phyloP scores from a whole-genome alignment of 2,797 vertebrate genomes.

The Ispidina lecontei region DNA sequence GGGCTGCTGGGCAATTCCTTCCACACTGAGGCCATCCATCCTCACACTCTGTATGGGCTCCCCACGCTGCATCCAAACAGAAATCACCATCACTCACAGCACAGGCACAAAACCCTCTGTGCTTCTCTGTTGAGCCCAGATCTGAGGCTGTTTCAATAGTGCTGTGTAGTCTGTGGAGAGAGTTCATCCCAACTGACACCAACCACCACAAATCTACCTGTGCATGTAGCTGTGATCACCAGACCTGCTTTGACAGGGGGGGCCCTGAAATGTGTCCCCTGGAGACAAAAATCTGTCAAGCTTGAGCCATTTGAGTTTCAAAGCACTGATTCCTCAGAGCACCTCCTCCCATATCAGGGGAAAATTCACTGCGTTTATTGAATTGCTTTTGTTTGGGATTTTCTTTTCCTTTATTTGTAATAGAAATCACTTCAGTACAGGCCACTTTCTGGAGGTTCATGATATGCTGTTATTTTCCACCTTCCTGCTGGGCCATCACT shows the following conservation, averaged over 20 bases:
- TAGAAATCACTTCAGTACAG: not conserved
- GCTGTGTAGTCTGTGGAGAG: not conserved
- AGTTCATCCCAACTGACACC: not conserved
- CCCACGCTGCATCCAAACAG: conserved; percentile 67
- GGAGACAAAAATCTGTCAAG: not conserved
- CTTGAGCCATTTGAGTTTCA: not conserved
- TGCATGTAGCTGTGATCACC: not conserved
- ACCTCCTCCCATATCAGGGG: not conserved
- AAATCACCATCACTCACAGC: not conserved
- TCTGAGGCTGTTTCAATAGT: not conserved
- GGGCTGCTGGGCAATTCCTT: conserved; percentile 72
- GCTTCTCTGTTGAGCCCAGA: not conserved
- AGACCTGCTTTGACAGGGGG: not conserved
- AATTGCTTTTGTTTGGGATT: conserved; percentile 29
- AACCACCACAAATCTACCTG: not conserved
- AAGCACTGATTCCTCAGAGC: conserved; percentile 25
- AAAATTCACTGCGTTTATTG: not conserved
- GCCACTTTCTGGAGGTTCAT: conserved; percentile 32
- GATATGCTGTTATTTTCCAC: conserved; percentile 40
- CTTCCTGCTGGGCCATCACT: not conserved
- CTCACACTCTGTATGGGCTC: conserved; percentile 74
- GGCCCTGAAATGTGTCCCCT: not conserved
- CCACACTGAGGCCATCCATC: conserved; percentile 59
- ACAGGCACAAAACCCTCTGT: not conserved
- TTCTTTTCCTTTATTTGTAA: conserved; percentile 45